phyloP scores from a whole-genome alignment of 2,797 vertebrate species.

The Dendrocincla tyrannina region DNA sequence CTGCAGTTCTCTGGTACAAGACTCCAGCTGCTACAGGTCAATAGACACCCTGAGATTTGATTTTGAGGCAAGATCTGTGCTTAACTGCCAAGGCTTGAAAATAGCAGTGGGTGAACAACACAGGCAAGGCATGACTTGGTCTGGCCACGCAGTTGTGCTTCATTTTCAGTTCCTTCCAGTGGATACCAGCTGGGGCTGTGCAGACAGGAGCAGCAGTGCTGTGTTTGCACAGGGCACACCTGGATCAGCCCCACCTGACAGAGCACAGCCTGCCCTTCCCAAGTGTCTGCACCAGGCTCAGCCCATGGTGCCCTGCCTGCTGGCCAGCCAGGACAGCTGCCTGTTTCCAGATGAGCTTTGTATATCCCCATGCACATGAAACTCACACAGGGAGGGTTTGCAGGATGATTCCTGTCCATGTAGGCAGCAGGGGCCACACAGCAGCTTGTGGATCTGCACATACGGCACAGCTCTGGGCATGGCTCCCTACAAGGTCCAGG shows the following conservation, averaged over 20 bases:
- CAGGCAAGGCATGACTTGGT: fast-evolving
- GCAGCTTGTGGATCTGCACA: background rate
- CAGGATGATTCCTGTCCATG: fast-evolving
- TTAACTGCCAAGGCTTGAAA: background rate
- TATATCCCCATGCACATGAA: fast-evolving
- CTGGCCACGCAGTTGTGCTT: fast-evolving
- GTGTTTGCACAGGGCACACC: background rate
- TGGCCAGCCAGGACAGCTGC: fast-evolving
- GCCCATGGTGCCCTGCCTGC: background rate
- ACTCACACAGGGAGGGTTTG: fast-evolving
- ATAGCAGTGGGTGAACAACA: background rate
- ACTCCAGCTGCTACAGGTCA: background rate
- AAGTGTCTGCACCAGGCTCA: fast-evolving
- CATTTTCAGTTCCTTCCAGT: background rate
- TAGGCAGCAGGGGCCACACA: background rate
- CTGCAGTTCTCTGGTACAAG: background rate
- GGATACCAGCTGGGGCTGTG: fast-evolving
- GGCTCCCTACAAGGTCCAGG: background rate
- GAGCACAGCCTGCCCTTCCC: background rate
- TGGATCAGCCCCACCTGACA: fast-evolving
- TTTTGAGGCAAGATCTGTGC: background rate
- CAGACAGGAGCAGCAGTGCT: fast-evolving
- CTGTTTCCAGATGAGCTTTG: background rate
- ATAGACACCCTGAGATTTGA: background rate
- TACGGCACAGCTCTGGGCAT: background rate